A percentile compares a stretch with the other conserved stretches of the same genome.
These are phyloP conservation scores for Lingula anatina DNA, from an alignment of 2,888 invertebrate genomes.

Conservation along the genomic window DNA sequence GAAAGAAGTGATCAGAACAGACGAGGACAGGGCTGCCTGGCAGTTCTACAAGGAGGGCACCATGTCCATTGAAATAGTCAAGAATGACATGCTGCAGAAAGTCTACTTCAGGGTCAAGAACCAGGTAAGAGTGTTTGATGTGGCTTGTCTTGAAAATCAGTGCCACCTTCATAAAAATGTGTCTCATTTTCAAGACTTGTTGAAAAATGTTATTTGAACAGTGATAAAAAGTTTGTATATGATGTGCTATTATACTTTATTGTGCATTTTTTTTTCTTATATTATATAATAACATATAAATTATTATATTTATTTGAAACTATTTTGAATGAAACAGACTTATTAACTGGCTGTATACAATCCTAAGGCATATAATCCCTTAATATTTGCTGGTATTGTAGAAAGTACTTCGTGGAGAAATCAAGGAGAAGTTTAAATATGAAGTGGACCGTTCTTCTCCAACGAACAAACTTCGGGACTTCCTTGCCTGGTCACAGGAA, in stretches of 20 bases:
- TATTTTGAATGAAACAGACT: no score
- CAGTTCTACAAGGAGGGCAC: constrained; percentile 30
- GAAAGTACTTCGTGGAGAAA: constrained; percentile 45
- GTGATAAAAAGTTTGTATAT: no score
- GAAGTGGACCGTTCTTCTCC: constrained; percentile 49
- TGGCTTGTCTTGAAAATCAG: no score
- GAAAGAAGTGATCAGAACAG: constrained; percentile 25
- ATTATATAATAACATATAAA: no score
- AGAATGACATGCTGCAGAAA: constrained; percentile 45
- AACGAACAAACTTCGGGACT: constrained; percentile 50
- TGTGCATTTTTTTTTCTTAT: no score
- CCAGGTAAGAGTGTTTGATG: no score
- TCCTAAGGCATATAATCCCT: no score
- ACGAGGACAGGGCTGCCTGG: constrained; percentile 28
- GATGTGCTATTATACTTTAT: no score
- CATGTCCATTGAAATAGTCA: constrained; percentile 48
- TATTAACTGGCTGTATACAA: no score
- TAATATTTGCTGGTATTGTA: no score
- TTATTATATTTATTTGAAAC: no score
- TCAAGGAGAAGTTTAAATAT: constrained; percentile 51
- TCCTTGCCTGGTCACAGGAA: constrained; percentile 49
- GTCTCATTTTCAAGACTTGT: not conserved
- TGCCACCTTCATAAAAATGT: no score
- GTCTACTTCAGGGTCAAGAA: constrained; percentile 47
- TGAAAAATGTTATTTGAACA: not conserved